Conservation (phyloP, 2,888 invertebrate species). For the Morpho deidamia region DNA sequence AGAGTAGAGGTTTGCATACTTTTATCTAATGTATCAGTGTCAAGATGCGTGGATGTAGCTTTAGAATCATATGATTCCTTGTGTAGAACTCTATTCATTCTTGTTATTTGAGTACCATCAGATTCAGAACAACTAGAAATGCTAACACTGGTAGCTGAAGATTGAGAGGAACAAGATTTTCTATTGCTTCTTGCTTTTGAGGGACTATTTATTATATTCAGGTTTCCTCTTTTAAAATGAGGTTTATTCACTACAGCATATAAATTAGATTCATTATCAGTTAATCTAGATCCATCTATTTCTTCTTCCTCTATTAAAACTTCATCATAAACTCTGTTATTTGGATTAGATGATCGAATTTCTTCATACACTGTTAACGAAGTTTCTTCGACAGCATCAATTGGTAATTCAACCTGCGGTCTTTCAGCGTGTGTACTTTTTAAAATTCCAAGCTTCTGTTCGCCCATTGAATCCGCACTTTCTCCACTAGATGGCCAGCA, state of each 20-base stretch:
- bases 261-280: constrained; percentile 61
- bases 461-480: constrained; percentile 78
- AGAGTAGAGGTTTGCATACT: constrained; percentile 86
- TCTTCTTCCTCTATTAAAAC: constrained; percentile 70
- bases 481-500: constrained; percentile 86
- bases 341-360: constrained; percentile 49
- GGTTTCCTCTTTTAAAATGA: constrained; percentile 62
- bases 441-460: constrained; percentile 49
- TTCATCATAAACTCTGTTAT: constrained; percentile 65
- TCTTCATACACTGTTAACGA: constrained; percentile 58
- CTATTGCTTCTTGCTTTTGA: constrained; percentile 56
- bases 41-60: constrained; percentile 72
- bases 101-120: constrained; percentile 73
- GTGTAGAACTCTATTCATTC: constrained; percentile 59
- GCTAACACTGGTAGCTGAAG: constrained; percentile 73
- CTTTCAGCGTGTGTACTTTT: constrained; percentile 46
- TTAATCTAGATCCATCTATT: constrained; percentile 60
- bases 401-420: constrained; percentile 75
- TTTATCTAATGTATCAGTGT: constrained; percentile 80
- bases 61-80: constrained; percentile 63
- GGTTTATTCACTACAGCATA: constrained; percentile 73
- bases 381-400: constrained; percentile 68
- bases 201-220: constrained; percentile 75
- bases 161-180: constrained; percentile 68
- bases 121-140: constrained; percentile 77